Conservation (phyloP, 2,888 invertebrate genomes). For the Laspeyria flexula region DNA sequence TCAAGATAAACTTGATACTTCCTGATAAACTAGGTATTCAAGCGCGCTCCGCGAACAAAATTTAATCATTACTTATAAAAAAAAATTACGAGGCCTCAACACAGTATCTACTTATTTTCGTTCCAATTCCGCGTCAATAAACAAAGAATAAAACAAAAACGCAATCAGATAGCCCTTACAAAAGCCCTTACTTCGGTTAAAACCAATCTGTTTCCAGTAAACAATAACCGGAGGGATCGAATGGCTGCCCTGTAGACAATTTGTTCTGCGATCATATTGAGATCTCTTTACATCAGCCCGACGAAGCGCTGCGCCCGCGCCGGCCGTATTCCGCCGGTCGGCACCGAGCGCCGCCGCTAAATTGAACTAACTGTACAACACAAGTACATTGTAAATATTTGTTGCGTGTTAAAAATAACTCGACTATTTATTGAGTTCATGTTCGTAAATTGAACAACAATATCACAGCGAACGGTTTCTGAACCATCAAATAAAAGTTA, state of each 20-base stretch:
- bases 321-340: too few relatives aligned
- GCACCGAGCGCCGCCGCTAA: slow-evolving; percentile 51
- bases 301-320: slow-evolving; percentile 32
- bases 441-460: too few relatives aligned
- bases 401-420: slow-evolving; percentile 14
- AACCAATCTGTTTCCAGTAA: slow-evolving; percentile 37
- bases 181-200: background rate
- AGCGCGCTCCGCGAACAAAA: too few relatives aligned
- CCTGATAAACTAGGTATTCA: too few relatives aligned
- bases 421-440: background rate
- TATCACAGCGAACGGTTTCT: too few relatives aligned
- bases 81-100: too few relatives aligned
- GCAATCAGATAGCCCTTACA: background rate
- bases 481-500: too few relatives aligned
- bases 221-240: slow-evolving; percentile 31
- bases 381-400: slow-evolving; percentile 40
- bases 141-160: background rate
- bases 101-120: too few relatives aligned
- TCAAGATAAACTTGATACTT: too few relatives aligned
- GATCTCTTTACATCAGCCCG: slow-evolving; percentile 63
- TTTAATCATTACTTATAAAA: too few relatives aligned
- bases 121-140: background rate
- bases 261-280: slow-evolving; percentile 67
- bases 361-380: slow-evolving; percentile 73
- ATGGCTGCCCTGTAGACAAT: slow-evolving; percentile 51